Percentiles rank a stretch among this genome's conserved stretches.
phyloP scores from a whole-genome alignment of 2,888 invertebrate genomes.

The Drosophila stalkeri region DNA sequence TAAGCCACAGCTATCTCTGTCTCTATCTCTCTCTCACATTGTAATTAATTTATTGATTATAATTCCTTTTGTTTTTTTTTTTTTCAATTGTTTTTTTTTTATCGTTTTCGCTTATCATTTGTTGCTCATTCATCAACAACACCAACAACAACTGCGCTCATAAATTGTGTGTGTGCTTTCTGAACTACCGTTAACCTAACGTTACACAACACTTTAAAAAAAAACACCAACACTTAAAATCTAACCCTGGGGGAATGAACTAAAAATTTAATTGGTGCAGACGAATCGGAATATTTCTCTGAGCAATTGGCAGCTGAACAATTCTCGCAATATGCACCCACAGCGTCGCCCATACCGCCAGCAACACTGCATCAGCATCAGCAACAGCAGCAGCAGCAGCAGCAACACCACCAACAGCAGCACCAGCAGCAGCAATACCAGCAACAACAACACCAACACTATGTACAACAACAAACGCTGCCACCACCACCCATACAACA shows the following conservation, averaged over 20 bases:
- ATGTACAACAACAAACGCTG: slow-evolving; percentile 81
- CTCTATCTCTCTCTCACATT: slow-evolving; percentile 19
- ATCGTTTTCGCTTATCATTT: slow-evolving; percentile 59
- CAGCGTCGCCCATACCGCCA: slow-evolving; percentile 68
- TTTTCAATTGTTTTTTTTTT: slow-evolving; percentile 47
- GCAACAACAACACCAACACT: slow-evolving; percentile 75
- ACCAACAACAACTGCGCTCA: slow-evolving; percentile 42
- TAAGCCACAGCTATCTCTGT: slow-evolving; percentile 6
- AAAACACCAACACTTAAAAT: slow-evolving; percentile 29
- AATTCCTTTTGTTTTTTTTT: slow-evolving; percentile 48
- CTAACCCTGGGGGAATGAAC: slow-evolving; percentile 50
- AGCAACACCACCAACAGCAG: slow-evolving; percentile 66
- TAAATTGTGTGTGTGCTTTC: slow-evolving; percentile 64
- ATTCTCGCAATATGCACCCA: slow-evolving; percentile 85
- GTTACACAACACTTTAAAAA: slow-evolving; percentile 44
- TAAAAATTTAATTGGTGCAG: slow-evolving; percentile 52
- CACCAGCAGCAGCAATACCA: slow-evolving; percentile 57
- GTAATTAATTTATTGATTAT: slow-evolving; percentile 64
- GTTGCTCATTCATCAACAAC: slow-evolving; percentile 55
- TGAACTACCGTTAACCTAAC: slow-evolving; percentile 76
- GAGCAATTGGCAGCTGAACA: slow-evolving; percentile 86
- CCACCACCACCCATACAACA: slow-evolving; percentile 84
- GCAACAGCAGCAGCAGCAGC: slow-evolving; percentile 50
- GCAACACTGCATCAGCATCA: slow-evolving; percentile 41
- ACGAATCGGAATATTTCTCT: slow-evolving; percentile 86